Base-by-base conservation (phyloP, 2,797 vertebrate species). In the Pangasius larnaudii region DNA sequence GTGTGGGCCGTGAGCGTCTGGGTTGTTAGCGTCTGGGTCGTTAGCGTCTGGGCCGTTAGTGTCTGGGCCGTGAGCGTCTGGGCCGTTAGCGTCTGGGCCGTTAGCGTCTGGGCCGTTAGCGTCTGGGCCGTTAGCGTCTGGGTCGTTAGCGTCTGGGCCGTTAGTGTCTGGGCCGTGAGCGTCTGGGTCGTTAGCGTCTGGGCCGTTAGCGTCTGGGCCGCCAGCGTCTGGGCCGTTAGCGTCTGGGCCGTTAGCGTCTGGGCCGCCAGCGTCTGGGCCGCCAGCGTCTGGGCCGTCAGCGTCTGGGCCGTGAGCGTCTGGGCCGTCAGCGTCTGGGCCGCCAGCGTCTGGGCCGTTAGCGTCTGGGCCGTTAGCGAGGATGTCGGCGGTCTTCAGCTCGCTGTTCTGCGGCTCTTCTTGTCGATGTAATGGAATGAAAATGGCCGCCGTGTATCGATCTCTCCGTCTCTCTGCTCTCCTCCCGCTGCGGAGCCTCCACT, bases 191-290 rank as follows among this genome's bases (percentile, higher is more conserved):
- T 1, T 14, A 24, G 53, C 3, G 13, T 19, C 49, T 80, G 90
- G 90, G 92, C 89, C 92, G 91, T 94, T 94, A 95, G 94, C 92
- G 93, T n/a, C n/a, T n/a, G n/a, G n/a, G n/a, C n/a, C n/a, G n/a
- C n/a, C n/a, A n/a, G n/a, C n/a, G n/a, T n/a, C n/a, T n/a, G n/a
- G n/a, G n/a, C 4, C 2, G 24, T 1, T 14, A 24, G 53, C 3
- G 13, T 19, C 49, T 80, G 90, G 90, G 92, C 89, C 92, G 91
- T 94, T 94, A 95, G 94, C 92, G 93, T n/a, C n/a, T n/a, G n/a
- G n/a, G n/a, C n/a, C n/a, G n/a, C n/a, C n/a, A n/a, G n/a, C n/a
- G n/a, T n/a, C n/a, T n/a, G n/a, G n/a, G n/a, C 4, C 2, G 24
- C 0, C 6, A 24, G 53, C 3, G 13, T 19, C 49, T 80, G 90